These are phyloP conservation scores for Sericinus montela DNA, from an alignment of 2,888 invertebrate genomes.

Conservation along the genomic window DNA sequence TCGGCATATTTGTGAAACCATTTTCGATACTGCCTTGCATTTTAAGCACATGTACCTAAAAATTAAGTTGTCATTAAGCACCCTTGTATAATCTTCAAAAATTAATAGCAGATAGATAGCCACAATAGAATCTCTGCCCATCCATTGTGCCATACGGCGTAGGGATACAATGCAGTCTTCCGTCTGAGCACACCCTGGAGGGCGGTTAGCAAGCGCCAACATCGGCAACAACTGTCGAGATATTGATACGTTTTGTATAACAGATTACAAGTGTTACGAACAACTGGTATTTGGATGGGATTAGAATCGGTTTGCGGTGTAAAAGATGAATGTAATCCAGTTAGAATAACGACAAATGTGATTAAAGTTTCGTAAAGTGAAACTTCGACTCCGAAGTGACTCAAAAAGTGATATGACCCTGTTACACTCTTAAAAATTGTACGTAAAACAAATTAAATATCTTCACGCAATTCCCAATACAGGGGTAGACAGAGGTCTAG, in stretches of 20 bases:
- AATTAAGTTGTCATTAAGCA: conserved; percentile 4
- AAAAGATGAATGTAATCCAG: no score
- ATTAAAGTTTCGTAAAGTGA: no score
- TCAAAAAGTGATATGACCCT: no score
- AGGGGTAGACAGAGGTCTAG: no score
- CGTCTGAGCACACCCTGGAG: conserved; percentile 48
- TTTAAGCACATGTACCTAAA: no score
- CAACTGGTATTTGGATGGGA: conserved; percentile 25
- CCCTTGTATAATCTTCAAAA: conserved; percentile 14
- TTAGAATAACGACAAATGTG: no score
- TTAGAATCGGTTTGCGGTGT: conserved; percentile 20
- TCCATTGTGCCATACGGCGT: conserved; percentile 21
- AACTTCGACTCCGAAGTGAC: no score
- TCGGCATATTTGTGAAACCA: no score
- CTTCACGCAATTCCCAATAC: no score
- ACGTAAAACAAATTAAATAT: no score
- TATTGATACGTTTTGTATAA: conserved; percentile 49
- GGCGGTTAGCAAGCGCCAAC: conserved; percentile 33
- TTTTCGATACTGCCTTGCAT: no score
- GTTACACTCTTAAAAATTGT: no score
- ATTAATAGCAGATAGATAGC: conserved; percentile 23
- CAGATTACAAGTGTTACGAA: conserved; percentile 40
- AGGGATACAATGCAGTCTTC: conserved; percentile 26
- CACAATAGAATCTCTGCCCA: conserved; percentile 7
- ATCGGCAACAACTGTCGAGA: conserved; percentile 55